phyloP scores from a whole-genome alignment of 2,888 invertebrate species.

The Melipona beecheii region DNA sequence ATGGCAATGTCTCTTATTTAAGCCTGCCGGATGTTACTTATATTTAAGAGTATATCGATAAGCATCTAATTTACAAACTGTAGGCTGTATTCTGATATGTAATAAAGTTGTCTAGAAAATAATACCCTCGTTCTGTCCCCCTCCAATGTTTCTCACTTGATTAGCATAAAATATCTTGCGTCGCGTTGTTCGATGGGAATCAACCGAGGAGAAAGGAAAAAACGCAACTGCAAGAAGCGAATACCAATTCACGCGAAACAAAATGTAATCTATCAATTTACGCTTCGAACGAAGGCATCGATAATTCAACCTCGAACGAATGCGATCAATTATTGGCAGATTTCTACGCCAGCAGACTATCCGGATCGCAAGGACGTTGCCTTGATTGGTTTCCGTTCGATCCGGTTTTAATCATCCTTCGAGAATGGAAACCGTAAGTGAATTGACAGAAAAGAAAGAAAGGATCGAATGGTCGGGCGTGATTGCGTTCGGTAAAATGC shows the following conservation, averaged over 20 bases:
- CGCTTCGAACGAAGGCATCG: not conserved
- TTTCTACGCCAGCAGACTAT: conserved; percentile 53
- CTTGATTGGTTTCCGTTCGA: conserved; percentile 65
- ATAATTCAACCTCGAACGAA: not conserved
- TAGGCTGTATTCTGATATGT: conserved; percentile 82
- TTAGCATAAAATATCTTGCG: not conserved
- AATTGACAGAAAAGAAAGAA: conserved; percentile 44
- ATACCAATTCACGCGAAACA: not conserved
- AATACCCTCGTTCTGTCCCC: conserved; percentile 16
- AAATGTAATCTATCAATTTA: too few relatives aligned
- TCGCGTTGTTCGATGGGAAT: not conserved
- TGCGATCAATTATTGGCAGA: conserved; percentile 27
- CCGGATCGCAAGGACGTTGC: conserved; percentile 63
- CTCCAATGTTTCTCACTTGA: not conserved
- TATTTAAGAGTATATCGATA: conserved; percentile 81
- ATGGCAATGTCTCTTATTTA: conserved; percentile 77
- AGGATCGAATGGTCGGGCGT: conserved; percentile 24
- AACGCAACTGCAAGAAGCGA: not conserved
- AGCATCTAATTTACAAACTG: conserved; percentile 80
- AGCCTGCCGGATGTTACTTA: conserved; percentile 80
- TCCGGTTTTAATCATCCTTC: conserved; percentile 68
- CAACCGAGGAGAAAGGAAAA: too few relatives aligned
- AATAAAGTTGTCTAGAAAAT: conserved; percentile 83
- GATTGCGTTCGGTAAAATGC: conserved; percentile 28
- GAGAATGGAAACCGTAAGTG: conserved; percentile 60